Base-by-base conservation (phyloP, 2,113 vertebrate species). In the Epinephelus moara region DNA sequence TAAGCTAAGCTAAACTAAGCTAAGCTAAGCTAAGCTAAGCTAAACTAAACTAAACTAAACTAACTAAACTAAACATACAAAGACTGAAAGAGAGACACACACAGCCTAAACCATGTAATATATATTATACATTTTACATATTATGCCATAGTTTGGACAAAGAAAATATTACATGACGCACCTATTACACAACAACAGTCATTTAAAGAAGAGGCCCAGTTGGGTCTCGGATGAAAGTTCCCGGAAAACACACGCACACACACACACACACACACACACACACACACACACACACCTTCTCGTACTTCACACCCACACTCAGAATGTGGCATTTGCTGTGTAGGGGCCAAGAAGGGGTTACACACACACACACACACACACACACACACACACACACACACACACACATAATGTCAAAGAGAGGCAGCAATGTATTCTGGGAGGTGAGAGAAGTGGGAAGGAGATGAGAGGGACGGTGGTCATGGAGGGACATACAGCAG, bases 301-400 rank as follows among this genome's bases (percentile, higher is more conserved):
- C 60, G 71, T 85, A 87, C 85, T 90, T 94, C 84, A 88, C 94
- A 93, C 83, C 49, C 57, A 75, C 72, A 47, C 83, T 93, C 77
- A 83, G 91, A 94, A 95, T 94, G 91, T 93, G 92, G 80, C 90
- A 86, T 86, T 85, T 83, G 81, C 70, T 45, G 57, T 81, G 69
- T 15, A 79, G 70, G 74, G 88, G 88, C 86, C 81, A 79, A 63
- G 64, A 63, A 53, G 62, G 80, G 77, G 82, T 86, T 57, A 61
- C 27, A 79, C 19, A 63, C 49, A 62, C 42, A 67, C 53, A 52
- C 72, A 78, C 67, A 77, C 59, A 66, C 59, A 75, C 67, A 68
- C 77, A 72, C 77, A 77, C 70, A 77, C 27, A 75, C 33, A 61
- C 50, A 60, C 40, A 61, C 70, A 50, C 57, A 71, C 42, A 70